Evolutionary conservation across 2,797 vertebrate genomes (phyloP).

Genomic region (Ctenochaetus hawaiiensis): DNA sequence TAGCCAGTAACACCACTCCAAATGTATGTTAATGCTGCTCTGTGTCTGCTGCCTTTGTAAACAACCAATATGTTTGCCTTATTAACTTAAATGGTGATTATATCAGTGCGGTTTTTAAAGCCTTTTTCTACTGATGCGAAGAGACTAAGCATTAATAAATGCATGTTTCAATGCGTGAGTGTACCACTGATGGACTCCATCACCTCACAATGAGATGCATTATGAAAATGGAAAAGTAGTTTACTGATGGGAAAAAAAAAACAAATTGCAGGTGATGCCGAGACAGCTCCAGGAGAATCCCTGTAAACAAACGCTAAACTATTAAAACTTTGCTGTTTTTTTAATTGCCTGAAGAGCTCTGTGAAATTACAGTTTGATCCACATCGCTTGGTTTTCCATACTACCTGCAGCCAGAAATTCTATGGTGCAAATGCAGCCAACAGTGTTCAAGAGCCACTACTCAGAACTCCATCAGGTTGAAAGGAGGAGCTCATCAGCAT

Average conservation of each 20-base stretch:
- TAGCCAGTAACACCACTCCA: neutral
- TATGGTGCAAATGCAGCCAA: constrained; percentile 8
- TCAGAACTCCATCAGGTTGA: constrained; percentile 45
- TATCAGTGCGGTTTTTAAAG: neutral
- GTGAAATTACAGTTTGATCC: constrained; percentile 15
- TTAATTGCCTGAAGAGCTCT: constrained; percentile 10
- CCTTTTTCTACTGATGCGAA: neutral
- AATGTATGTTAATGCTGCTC: constrained; percentile 2
- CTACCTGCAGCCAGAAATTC: constrained; percentile 2
- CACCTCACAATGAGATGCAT: neutral
- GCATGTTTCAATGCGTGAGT: neutral
- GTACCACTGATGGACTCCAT: neutral
- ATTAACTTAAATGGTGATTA: neutral
- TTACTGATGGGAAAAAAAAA: neutral
- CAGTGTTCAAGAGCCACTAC: constrained; percentile 38
- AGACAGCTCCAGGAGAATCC: constrained; percentile 11
- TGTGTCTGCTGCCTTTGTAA: neutral
- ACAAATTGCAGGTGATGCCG: constrained; percentile 8
- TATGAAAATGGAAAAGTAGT: neutral
- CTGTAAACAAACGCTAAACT: constrained; percentile 18
- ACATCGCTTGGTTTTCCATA: constrained; percentile 6
- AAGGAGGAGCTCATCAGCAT: constrained; percentile 41
- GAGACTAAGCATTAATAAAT: too few relatives aligned
- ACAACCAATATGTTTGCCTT: neutral
- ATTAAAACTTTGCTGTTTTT: neutral